Percentiles rank a stretch among this genome's conserved stretches.
Evolutionary conservation across 1,140 invertebrate species (phyloP).

Genomic region (Limonius californicus): DNA sequence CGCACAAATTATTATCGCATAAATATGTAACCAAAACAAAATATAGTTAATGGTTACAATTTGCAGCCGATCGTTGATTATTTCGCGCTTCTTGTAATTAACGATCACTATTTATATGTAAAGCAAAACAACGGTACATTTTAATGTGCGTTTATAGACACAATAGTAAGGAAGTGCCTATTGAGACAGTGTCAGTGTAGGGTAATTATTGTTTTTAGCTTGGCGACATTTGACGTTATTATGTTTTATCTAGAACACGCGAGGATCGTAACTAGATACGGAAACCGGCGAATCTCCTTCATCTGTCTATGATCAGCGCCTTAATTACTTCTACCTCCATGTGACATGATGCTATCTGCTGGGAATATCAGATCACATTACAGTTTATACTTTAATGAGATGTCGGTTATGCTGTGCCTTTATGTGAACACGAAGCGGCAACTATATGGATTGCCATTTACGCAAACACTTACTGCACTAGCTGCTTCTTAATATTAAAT

Average conservation of each 20-base stretch:
- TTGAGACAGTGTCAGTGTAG: not conserved
- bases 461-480: not conserved
- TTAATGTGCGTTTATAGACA: not conserved
- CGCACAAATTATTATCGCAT: too few species aligned
- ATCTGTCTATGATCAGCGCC: conserved; percentile 18
- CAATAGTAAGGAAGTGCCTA: not conserved
- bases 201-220: not conserved
- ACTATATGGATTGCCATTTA: not conserved
- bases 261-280: conserved; percentile 13
- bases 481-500: too few species aligned
- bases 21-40: too few species aligned
- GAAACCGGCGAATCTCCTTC: conserved; percentile 11
- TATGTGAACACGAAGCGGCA: not conserved
- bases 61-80: too few species aligned
- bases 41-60: too few species aligned
- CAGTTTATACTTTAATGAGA: conserved; percentile 34
- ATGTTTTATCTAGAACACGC: conserved; percentile 11
- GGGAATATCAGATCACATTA: conserved; percentile 33
- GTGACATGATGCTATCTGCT: conserved; percentile 28
- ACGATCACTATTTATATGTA: too few species aligned
- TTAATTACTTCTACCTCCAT: conserved; percentile 24
- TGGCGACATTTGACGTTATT: not conserved
- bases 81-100: too few species aligned
- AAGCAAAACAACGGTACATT: not conserved
- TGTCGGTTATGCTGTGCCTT: conserved; percentile 17